phyloP scores from a whole-genome alignment of 2,797 vertebrate genomes.

The Sebastiscus tertius region DNA sequence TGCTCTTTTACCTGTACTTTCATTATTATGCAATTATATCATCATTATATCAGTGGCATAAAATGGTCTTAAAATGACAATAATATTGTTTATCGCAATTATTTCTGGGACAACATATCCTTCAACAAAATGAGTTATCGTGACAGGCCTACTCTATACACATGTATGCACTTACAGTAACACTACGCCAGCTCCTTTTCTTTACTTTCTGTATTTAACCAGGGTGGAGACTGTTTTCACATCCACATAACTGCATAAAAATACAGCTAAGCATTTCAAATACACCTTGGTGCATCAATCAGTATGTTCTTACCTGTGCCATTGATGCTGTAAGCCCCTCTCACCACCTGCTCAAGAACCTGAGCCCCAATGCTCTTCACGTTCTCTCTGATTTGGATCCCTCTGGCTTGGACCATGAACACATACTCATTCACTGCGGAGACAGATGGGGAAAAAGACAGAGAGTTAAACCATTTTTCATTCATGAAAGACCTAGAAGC shows the following conservation, averaged over 20 bases:
- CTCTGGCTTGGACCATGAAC: constrained; percentile 98
- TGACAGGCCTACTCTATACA: neutral
- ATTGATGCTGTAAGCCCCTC: constrained; percentile 90
- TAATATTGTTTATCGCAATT: neutral
- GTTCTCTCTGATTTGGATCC: constrained; percentile 94
- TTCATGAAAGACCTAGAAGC: neutral
- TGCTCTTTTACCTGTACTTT: no score
- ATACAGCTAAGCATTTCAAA: neutral
- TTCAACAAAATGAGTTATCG: neutral
- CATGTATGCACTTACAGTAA: neutral
- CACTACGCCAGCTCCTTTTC: neutral
- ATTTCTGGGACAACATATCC: neutral
- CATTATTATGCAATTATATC: no score
- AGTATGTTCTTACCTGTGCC: constrained; percentile 87
- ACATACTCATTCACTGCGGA: constrained; percentile 96
- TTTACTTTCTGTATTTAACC: neutral
- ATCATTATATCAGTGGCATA: no score
- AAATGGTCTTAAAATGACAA: no score
- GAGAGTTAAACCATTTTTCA: neutral
- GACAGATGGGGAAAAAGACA: constrained; percentile 16
- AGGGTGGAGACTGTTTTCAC: neutral
- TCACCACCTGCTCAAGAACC: constrained; percentile 95
- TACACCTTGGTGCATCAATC: neutral
- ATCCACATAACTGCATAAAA: neutral
- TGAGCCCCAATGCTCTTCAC: constrained; percentile 93